Conservation (phyloP, 2,888 invertebrate genomes). For the Stenotaenia linearis region DNA sequence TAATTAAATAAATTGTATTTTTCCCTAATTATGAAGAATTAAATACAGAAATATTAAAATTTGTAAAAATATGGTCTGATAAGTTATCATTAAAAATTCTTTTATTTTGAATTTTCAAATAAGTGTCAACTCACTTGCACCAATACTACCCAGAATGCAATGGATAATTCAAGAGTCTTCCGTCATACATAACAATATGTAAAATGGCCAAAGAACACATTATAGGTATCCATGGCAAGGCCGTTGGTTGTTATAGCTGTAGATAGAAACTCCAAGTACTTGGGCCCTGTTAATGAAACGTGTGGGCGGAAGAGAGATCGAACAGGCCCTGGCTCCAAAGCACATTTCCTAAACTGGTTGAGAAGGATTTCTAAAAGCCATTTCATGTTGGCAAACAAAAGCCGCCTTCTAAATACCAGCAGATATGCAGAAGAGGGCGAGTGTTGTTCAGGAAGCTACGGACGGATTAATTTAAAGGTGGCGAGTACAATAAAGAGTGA, state of each 20-base stretch:
- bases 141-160: not conserved
- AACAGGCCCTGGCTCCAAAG: not conserved
- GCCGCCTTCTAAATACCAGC: not conserved
- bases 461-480: not conserved
- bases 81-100: no score
- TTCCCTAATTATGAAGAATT: no score
- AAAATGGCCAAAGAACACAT: constrained; percentile 4
- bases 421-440: not conserved
- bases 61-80: no score
- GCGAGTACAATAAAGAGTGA: no score
- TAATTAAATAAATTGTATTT: no score
- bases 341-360: not conserved
- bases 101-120: no score
- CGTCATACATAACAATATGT: not conserved
- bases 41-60: no score
- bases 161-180: not conserved
- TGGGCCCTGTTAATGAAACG: not conserved
- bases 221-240: not conserved
- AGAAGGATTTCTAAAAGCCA: not conserved
- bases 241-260: not conserved
- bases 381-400: not conserved
- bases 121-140: no score
- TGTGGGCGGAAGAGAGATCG: not conserved
- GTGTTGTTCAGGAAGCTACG: not conserved
- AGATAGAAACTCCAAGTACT: not conserved